These are phyloP conservation scores for Monopterus albus DNA, from an alignment of 2,113 vertebrate species.

Conservation along the genomic window DNA sequence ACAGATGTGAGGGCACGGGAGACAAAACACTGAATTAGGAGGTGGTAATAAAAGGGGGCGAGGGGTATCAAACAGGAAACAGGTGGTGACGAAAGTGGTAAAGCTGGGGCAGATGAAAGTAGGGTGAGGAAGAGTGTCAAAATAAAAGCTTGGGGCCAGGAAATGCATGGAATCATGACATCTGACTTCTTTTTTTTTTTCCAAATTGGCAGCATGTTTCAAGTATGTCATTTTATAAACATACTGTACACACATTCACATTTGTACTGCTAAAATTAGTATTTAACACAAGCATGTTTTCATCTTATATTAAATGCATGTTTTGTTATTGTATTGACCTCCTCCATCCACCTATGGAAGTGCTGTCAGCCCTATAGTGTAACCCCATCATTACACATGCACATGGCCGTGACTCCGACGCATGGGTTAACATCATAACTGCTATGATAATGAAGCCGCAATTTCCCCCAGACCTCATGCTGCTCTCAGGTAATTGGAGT, in stretches of 20 bases:
- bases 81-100: too few species aligned
- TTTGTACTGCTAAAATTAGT: slow-evolving; percentile 1
- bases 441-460: slow-evolving; percentile 74
- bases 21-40: too few species aligned
- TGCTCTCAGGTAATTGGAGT: slow-evolving; percentile 74
- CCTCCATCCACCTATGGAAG: slow-evolving; percentile 33
- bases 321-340: slow-evolving; percentile 43
- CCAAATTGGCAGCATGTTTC: slow-evolving; percentile 15
- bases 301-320: slow-evolving; percentile 27
- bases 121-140: too few species aligned
- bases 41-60: too few species aligned
- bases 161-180: too few species aligned
- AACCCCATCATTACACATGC: slow-evolving; percentile 30
- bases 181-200: too few species aligned
- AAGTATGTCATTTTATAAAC: neutral
- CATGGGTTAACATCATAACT: slow-evolving; percentile 74
- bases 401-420: slow-evolving; percentile 53
- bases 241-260: neutral
- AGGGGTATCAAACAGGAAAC: too few species aligned
- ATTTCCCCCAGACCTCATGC: slow-evolving; percentile 65
- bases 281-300: neutral
- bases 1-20: too few species aligned
- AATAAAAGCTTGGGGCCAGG: too few species aligned
- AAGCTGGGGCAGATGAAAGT: too few species aligned
- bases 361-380: slow-evolving; percentile 23